phyloP scores from a whole-genome alignment of 1,140 invertebrate species.

The Coenobita brevimanus region DNA sequence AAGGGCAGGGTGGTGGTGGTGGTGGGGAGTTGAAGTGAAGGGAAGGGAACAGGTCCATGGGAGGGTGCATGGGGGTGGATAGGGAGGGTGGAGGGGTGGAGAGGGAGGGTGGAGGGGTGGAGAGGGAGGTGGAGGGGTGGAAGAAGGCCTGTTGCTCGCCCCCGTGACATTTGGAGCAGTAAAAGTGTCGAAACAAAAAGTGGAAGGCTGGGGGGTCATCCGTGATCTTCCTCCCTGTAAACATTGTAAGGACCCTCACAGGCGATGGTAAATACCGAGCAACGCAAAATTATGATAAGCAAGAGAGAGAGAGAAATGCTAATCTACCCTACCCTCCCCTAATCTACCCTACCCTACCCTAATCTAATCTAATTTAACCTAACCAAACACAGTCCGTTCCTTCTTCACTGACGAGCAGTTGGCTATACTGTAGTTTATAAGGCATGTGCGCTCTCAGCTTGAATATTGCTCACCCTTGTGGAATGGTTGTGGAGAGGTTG shows the following conservation, averaged over 20 bases:
- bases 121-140: neutral
- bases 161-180: slow-evolving; percentile 6
- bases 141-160: neutral
- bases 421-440: no score
- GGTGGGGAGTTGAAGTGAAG: neutral
- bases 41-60: neutral
- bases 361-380: no score
- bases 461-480: no score
- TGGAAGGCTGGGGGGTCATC: neutral
- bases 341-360: no score
- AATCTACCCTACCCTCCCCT: no score
- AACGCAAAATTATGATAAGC: no score
- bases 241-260: neutral
- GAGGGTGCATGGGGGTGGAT: neutral
- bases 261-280: no score
- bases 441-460: no score
- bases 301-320: no score
- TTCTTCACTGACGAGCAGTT: no score
- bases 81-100: neutral
- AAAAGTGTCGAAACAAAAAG: slow-evolving; percentile 16
- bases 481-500: no score
- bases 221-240: neutral
- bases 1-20: neutral
- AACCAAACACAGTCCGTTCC: no score
- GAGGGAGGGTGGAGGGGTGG: neutral